These are phyloP conservation scores for Callinectes sapidus DNA, from an alignment of 2,888 invertebrate species.

Conservation along the genomic window DNA sequence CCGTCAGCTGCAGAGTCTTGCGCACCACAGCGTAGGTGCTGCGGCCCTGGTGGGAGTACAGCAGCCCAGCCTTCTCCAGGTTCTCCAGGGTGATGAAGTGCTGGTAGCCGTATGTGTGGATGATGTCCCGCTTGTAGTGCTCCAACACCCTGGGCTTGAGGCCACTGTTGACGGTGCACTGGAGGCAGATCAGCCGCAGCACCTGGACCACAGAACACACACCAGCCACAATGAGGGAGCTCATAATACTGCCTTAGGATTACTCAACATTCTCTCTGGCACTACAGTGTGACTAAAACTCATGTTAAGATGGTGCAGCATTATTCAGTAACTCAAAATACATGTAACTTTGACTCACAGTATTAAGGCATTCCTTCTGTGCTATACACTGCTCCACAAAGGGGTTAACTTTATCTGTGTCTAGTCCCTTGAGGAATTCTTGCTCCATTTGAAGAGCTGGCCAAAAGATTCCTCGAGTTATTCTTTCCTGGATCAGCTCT, in stretches of 20 bases:
- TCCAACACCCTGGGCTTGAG: slow-evolving; percentile 91
- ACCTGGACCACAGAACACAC: slow-evolving; percentile 77
- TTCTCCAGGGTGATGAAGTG: slow-evolving; percentile 88
- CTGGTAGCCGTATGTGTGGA: slow-evolving; percentile 91
- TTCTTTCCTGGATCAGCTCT: slow-evolving; percentile 92
- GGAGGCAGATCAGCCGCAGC: slow-evolving; percentile 92
- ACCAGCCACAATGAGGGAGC: slow-evolving; percentile 90
- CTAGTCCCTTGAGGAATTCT: slow-evolving; percentile 92
- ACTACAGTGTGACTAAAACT: too few species aligned
- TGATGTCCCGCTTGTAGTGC: slow-evolving; percentile 84
- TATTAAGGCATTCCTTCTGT: slow-evolving; percentile 86
- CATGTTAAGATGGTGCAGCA: slow-evolving; percentile 74
- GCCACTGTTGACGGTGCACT: slow-evolving; percentile 94
- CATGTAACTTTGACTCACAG: slow-evolving; percentile 84
- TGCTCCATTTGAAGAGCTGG: slow-evolving; percentile 90
- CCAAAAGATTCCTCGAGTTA: slow-evolving; percentile 85
- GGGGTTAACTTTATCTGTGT: slow-evolving; percentile 90
- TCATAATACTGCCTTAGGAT: neutral
- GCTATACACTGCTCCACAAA: slow-evolving; percentile 96
- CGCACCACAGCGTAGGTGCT: slow-evolving; percentile 76
- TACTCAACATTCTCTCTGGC: neutral
- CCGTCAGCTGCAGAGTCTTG: slow-evolving; percentile 81
- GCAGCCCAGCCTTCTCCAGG: slow-evolving; percentile 89
- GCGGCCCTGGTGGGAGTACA: slow-evolving; percentile 82
- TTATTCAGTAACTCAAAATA: slow-evolving; percentile 76